Evolutionary conservation across 2,113 vertebrate genomes (phyloP).

Genomic region (Leiothrix lutea): DNA sequence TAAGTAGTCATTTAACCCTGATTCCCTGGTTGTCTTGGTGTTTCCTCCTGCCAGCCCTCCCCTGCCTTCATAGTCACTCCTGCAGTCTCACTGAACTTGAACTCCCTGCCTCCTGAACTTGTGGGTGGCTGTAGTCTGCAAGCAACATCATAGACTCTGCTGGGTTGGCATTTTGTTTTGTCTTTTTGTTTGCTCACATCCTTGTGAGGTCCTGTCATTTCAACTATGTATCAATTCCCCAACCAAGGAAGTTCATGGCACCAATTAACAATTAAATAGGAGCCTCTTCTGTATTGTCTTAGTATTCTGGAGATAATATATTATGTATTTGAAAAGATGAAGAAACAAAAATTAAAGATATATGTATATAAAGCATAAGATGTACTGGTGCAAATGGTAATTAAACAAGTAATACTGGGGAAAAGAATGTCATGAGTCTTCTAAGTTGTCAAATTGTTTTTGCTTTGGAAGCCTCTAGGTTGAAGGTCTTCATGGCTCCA

Average conservation of each 20-base stretch:
- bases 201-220: conserved; percentile 60
- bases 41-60: not conserved
- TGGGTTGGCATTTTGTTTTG: conserved; percentile 10
- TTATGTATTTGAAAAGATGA: conserved; percentile 76
- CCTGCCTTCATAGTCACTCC: not conserved
- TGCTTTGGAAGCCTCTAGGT: not conserved
- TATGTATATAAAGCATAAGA: conserved; percentile 78
- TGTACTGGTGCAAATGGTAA: conserved; percentile 77
- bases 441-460: not conserved
- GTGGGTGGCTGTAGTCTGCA: not conserved
- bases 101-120: not conserved
- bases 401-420: conserved; percentile 69
- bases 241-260: conserved; percentile 18
- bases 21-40: not conserved
- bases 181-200: not conserved
- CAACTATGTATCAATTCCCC: conserved; percentile 55
- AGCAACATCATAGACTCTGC: not conserved
- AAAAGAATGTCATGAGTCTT: not conserved
- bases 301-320: conserved; percentile 79
- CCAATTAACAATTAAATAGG: conserved; percentile 53
- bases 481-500: not conserved
- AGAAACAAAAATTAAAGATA: conserved; percentile 70
- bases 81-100: not conserved
- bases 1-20: not conserved
- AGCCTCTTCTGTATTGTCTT: conserved; percentile 70